These are phyloP conservation scores for Macroglossus sobrinus DNA, from an alignment of 2,113 vertebrate species.

Conservation along the genomic window DNA sequence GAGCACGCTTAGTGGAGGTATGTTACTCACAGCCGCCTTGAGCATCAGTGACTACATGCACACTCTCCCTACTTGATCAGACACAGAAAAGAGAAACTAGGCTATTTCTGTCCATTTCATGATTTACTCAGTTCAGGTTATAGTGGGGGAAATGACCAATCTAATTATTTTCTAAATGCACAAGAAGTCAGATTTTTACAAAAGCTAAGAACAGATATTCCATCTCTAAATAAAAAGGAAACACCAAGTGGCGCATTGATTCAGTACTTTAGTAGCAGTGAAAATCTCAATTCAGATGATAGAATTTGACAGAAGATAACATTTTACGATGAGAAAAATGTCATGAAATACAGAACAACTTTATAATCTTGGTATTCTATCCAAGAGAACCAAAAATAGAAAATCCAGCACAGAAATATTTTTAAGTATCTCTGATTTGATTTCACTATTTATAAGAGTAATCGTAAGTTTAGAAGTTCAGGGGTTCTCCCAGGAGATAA, in stretches of 20 bases:
- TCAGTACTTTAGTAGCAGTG: not conserved
- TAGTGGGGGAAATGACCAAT: too few species aligned
- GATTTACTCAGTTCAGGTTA: too few species aligned
- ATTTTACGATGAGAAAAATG: not conserved
- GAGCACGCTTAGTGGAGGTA: too few species aligned
- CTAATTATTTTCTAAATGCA: too few species aligned
- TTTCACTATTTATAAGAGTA: not conserved
- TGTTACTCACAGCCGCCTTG: too few species aligned
- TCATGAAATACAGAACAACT: not conserved
- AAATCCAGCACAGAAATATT: not conserved
- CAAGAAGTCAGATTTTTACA: too few species aligned
- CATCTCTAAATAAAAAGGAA: too few species aligned
- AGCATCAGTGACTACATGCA: rapidly evolving
- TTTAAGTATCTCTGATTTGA: not conserved
- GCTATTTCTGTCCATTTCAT: too few species aligned
- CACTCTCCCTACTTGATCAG: too few species aligned
- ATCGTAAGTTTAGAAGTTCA: not conserved
- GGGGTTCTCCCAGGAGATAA: not conserved
- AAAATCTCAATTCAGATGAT: not conserved
- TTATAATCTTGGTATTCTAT: not conserved
- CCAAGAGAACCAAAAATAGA: not conserved
- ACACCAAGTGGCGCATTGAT: too few species aligned
- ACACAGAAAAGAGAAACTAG: too few species aligned
- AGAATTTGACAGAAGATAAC: not conserved
- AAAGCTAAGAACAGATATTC: too few species aligned